Evolutionary conservation across 2,888 invertebrate species (phyloP).

Genomic region (Boloria selene): DNA sequence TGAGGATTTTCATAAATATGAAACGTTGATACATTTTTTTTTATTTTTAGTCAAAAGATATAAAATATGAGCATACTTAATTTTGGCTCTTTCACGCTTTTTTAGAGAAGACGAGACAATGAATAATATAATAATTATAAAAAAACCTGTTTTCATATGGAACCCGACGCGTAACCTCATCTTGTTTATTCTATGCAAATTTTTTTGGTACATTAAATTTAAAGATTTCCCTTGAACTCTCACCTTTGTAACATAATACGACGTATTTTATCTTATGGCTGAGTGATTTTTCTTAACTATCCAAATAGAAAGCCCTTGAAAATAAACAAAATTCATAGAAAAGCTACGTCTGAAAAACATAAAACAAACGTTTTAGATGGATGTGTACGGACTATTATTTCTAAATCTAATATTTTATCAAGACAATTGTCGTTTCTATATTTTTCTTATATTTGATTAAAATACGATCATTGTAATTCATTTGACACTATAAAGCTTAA

Average conservation of each 20-base stretch:
- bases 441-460: too few relatives aligned
- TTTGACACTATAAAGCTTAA: background rate
- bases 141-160: constrained; percentile 12
- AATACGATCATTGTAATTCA: too few relatives aligned
- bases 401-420: too few relatives aligned
- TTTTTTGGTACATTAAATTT: constrained; percentile 15
- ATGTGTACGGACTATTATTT: too few relatives aligned
- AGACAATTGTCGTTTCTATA: too few relatives aligned
- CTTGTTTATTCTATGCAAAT: constrained; percentile 20
- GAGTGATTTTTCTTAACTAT: constrained; percentile 25
- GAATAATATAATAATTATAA: constrained; percentile 10
- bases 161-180: constrained; percentile 8
- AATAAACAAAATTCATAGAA: background rate
- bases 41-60: background rate
- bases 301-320: constrained; percentile 10
- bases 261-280: constrained; percentile 20
- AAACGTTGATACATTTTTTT: too few relatives aligned
- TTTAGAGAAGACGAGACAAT: background rate
- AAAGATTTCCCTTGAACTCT: constrained; percentile 30
- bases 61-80: background rate
- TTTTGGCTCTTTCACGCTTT: constrained; percentile 8
- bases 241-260: constrained; percentile 31
- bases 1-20: too few relatives aligned
- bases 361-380: too few relatives aligned
- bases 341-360: background rate